phyloP scores from a whole-genome alignment of 2,888 invertebrate species.

The Eretmocerus hayati region DNA sequence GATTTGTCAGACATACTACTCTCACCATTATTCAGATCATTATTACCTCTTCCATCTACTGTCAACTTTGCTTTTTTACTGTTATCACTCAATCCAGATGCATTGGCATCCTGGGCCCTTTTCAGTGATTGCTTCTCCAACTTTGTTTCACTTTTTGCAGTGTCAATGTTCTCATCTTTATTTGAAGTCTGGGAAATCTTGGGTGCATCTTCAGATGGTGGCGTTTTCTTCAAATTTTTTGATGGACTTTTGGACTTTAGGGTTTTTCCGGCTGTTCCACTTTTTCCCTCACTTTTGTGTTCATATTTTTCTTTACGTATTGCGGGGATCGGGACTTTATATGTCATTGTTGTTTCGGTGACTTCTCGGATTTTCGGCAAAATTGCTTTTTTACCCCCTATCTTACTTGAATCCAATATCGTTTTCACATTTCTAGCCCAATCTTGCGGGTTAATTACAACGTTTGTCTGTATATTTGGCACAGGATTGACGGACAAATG shows the following conservation, averaged over 20 bases:
- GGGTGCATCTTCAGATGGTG: conserved; percentile 7
- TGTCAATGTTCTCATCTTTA: conserved; percentile 7
- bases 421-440: conserved; percentile 43
- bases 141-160: conserved; percentile 3
- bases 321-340: conserved; percentile 45
- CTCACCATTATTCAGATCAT: conserved; percentile 1
- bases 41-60: conserved; percentile 6
- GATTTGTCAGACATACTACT: conserved; percentile 20
- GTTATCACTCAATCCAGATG: conserved; percentile 10
- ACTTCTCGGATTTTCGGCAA: conserved; percentile 40
- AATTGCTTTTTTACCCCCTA: conserved; percentile 41
- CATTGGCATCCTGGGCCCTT: conserved; percentile 13
- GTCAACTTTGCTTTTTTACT: neutral
- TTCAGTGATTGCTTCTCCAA: conserved; percentile 27
- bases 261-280: conserved; percentile 21
- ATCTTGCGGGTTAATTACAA: conserved; percentile 38
- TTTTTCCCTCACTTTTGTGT: conserved; percentile 29
- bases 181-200: conserved; percentile 5
- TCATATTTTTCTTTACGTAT: conserved; percentile 38
- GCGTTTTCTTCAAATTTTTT: conserved; percentile 23
- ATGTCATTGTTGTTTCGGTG: conserved; percentile 43
- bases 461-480: conserved; percentile 33
- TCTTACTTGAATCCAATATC: conserved; percentile 41
- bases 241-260: conserved; percentile 5
- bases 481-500: conserved; percentile 38